Base-by-base conservation (phyloP, 2,113 vertebrate genomes). In the Takifugu bimaculatus region DNA sequence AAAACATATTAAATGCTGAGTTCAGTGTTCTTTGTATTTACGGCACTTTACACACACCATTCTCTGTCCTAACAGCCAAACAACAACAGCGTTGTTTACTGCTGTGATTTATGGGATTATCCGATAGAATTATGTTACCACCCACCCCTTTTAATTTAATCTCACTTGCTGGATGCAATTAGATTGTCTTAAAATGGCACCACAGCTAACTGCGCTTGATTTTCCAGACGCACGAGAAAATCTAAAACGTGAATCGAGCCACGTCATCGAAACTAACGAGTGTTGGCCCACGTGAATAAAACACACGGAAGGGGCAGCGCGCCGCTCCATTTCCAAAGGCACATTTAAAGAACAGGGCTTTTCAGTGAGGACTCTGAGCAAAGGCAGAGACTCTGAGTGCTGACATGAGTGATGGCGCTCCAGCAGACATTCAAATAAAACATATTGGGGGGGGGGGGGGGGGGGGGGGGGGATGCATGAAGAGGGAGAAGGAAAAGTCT, bases 361-460 rank as follows among this genome's bases (percentile, higher is more conserved):
- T 67, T 63, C 53, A 4, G 58, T 27, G 67, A 70, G 67, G 47
- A 57, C 1, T 68, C 53, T 83, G 79, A 86, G 75, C 50, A 28
- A 75, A 82, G 70, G 58, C 82, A 82, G 82, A 84, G 44, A 35
- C 70, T 57, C 67, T 50, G 60, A 67, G 69, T 48, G 78, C 71
- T 71, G 77, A 84, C 74, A 81, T 78, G 79, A 79, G 79, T 68
- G 67, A 86, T 78, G 70, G 57, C 57, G 64, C 58, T 83, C 68
- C 71, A 75, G 44, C 35, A 60, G 57, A 6, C 63, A 63, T 69
- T 63, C 70, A 76, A 75, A 77, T 71, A 77, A 78, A 84, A 77
- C 29, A 78, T 42, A 29, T 1, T 25, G 25, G 7, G n/a, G 49
- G 13, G 32, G 13, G 20, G 20, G 20, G 20, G 20, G 20, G 20